A percentile compares a stretch with the other conserved stretches of the same genome.
Evolutionary conservation across 2,113 vertebrate species (phyloP).

Genomic region (Ochotona curzoniae): DNA sequence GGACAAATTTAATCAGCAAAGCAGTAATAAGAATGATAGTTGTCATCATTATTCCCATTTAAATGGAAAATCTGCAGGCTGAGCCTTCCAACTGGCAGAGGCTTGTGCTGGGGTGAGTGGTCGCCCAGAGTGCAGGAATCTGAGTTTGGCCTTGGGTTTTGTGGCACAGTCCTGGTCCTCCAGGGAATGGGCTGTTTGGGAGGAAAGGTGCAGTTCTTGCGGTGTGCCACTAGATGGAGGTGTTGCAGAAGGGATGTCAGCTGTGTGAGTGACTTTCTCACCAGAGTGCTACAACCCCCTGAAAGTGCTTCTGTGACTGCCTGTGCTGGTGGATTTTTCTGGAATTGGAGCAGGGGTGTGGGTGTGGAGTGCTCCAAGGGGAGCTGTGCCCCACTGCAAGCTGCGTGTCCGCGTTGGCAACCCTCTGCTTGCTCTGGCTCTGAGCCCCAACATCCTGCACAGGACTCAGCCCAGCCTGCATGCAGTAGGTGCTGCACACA

Average conservation of each 20-base stretch:
- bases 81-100: background rate
- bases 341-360: background rate
- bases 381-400: background rate
- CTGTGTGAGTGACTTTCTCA: background rate
- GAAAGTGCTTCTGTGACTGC: background rate
- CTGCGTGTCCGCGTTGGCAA: too few species aligned
- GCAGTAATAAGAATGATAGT: background rate
- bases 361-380: background rate
- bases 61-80: background rate
- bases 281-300: background rate
- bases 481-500: background rate
- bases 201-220: background rate
- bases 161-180: background rate
- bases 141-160: background rate
- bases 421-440: too few species aligned
- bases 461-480: background rate
- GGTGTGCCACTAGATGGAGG: background rate
- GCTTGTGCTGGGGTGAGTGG: background rate
- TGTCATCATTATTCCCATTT: background rate
- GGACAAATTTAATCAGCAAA: background rate
- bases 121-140: background rate
- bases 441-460: background rate
- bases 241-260: constrained; percentile 66
- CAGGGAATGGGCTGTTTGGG: accelerated
- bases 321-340: background rate